phyloP scores from a whole-genome alignment of 1,140 invertebrate genomes.

The Pteromalus puparum region DNA sequence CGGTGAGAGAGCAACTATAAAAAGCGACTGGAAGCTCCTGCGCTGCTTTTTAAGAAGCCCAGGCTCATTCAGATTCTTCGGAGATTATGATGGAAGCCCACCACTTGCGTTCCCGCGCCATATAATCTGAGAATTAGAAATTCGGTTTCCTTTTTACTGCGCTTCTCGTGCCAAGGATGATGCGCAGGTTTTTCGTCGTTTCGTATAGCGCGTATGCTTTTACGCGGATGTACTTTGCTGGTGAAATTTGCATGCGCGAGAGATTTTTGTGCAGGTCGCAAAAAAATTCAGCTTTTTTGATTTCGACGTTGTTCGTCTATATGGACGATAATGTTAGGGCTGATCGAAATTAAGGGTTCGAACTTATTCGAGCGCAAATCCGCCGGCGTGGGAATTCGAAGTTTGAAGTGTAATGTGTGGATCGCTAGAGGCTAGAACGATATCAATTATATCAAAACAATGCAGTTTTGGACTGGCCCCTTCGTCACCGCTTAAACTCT shows the following conservation, averaged over 20 bases:
- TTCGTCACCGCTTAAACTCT: too few relatives aligned
- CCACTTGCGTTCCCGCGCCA: conserved; percentile 55
- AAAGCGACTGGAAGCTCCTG: conserved; percentile 46
- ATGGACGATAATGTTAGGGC: neutral
- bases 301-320: neutral
- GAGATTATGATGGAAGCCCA: conserved; percentile 72
- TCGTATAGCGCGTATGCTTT: neutral
- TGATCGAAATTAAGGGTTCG: neutral
- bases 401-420: too few relatives aligned
- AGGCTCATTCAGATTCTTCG: conserved; percentile 74
- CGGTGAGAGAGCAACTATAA: conserved; percentile 55
- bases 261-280: neutral
- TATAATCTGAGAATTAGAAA: conserved; percentile 64
- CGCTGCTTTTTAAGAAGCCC: conserved; percentile 41
- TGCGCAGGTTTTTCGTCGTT: neutral
- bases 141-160: conserved; percentile 43
- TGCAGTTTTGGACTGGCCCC: too few relatives aligned
- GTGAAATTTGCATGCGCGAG: conserved; percentile 38
- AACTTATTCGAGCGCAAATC: too few relatives aligned
- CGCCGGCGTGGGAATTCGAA: neutral
- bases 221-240: neutral
- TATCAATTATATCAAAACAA: too few relatives aligned
- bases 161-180: conserved; percentile 1
- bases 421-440: too few relatives aligned
- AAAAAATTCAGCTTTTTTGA: conserved; percentile 11